A percentile compares a stretch with the other conserved stretches of the same genome.
These are phyloP conservation scores for Drosophila eohydei DNA, from an alignment of 2,888 invertebrate species.

Conservation along the genomic window DNA sequence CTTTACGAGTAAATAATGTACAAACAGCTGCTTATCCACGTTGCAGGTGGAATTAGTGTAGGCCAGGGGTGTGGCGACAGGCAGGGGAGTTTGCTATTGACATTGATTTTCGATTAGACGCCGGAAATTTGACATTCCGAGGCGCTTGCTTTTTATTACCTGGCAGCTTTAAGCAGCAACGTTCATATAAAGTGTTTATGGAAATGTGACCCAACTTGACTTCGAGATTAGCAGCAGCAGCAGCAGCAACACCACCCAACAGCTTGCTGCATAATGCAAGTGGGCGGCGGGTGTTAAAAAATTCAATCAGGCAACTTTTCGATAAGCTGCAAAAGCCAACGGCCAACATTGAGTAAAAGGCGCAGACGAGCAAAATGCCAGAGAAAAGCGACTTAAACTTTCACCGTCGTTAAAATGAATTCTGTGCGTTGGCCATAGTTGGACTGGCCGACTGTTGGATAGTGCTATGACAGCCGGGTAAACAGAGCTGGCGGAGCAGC, in stretches of 20 bases:
- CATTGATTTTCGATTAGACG: conserved; percentile 79
- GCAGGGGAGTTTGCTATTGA: conserved; percentile 39
- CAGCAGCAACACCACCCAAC: neutral
- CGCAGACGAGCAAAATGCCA: conserved; percentile 15
- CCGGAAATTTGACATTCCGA: conserved; percentile 61
- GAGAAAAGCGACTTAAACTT: conserved; percentile 72
- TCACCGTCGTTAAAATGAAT: conserved; percentile 59
- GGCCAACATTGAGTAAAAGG: conserved; percentile 32
- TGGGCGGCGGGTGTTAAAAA: conserved; percentile 25
- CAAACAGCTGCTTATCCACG: conserved; percentile 79
- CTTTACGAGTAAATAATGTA: conserved; percentile 80
- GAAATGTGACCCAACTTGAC: conserved; percentile 66
- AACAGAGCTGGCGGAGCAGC: neutral
- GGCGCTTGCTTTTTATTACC: conserved; percentile 44
- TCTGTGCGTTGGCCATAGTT: conserved; percentile 47
- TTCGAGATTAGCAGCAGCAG: conserved; percentile 49
- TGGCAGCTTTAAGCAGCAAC: conserved; percentile 42
- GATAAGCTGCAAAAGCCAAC: conserved; percentile 74
- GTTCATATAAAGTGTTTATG: conserved; percentile 63
- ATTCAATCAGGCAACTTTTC: conserved; percentile 68
- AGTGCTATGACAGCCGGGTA: conserved; percentile 37
- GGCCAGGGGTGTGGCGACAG: neutral
- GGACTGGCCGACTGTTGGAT: conserved; percentile 29
- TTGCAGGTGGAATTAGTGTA: conserved; percentile 17
- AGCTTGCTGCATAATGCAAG: conserved; percentile 49